Evolutionary conservation across 2,113 vertebrate species (phyloP).

Genomic region (Sphaerodactylus townsendi): DNA sequence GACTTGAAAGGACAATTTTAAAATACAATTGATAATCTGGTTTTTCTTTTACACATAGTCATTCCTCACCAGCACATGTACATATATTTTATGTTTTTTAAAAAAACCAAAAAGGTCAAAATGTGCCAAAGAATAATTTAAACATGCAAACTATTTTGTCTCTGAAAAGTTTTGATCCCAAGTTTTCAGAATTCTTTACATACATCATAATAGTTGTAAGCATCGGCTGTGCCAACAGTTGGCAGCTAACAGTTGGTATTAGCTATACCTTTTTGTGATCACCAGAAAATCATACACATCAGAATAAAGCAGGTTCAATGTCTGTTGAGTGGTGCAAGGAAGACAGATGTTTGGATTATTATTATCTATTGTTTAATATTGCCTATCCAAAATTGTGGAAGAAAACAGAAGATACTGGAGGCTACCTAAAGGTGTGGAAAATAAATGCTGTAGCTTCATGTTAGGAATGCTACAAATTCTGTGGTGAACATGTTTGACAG

Average conservation of each 20-base stretch:
- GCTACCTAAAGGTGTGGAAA: background rate
- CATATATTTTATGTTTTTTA: background rate
- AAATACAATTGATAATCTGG: background rate
- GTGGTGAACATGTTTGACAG: too few relatives aligned
- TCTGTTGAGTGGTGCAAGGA: background rate
- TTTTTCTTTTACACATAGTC: background rate
- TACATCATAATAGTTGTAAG: background rate
- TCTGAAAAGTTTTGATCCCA: background rate
- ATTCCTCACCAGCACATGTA: background rate
- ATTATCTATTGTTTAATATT: background rate
- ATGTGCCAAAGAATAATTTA: background rate
- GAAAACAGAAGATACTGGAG: background rate
- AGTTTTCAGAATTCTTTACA: background rate
- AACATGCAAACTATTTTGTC: background rate
- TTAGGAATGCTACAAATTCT: too few relatives aligned
- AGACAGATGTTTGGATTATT: background rate
- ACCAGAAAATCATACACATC: background rate
- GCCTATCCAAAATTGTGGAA: background rate
- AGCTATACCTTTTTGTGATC: background rate
- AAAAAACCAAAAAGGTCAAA: background rate
- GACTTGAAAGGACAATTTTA: background rate
- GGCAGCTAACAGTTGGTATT: background rate
- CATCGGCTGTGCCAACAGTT: background rate
- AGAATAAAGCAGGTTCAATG: background rate
- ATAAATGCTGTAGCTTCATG: background rate